These are phyloP conservation scores for Holothuria scabra DNA, from an alignment of 53 echinoderm and acorn worm species.

Conservation along the genomic window DNA sequence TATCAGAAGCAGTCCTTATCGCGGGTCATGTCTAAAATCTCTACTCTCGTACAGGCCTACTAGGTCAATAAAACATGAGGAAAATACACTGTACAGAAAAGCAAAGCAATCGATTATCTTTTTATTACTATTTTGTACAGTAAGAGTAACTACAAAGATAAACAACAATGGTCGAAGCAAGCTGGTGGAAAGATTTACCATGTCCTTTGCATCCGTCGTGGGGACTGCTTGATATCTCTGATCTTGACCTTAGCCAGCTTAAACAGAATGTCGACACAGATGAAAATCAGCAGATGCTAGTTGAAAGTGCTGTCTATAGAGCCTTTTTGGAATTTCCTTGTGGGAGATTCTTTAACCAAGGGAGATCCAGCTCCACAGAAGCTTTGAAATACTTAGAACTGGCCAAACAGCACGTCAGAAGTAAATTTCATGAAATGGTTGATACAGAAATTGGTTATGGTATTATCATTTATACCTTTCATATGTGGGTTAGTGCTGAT, in stretches of 20 bases:
- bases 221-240: background rate
- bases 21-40: too few species aligned
- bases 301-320: background rate
- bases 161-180: too few species aligned
- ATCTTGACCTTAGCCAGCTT: background rate
- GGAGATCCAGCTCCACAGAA: background rate
- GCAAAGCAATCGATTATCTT: too few species aligned
- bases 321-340: background rate
- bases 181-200: slow-evolving; percentile 1
- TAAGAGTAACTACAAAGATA: too few species aligned
- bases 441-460: background rate
- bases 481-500: background rate
- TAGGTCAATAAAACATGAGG: too few species aligned
- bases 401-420: background rate
- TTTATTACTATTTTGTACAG: too few species aligned
- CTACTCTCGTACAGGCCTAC: too few species aligned
- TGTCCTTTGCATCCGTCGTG: background rate
- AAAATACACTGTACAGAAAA: too few species aligned
- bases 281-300: background rate
- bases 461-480: background rate
- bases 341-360: background rate
- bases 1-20: too few species aligned
- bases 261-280: background rate
- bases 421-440: background rate
- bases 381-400: background rate